A percentile compares a stretch with the other conserved stretches of the same genome.
These are phyloP conservation scores for Turritopsis dohrnii DNA, from an alignment of 30 jellyfish, hydroid and myxozoan species.

Conservation along the genomic window DNA sequence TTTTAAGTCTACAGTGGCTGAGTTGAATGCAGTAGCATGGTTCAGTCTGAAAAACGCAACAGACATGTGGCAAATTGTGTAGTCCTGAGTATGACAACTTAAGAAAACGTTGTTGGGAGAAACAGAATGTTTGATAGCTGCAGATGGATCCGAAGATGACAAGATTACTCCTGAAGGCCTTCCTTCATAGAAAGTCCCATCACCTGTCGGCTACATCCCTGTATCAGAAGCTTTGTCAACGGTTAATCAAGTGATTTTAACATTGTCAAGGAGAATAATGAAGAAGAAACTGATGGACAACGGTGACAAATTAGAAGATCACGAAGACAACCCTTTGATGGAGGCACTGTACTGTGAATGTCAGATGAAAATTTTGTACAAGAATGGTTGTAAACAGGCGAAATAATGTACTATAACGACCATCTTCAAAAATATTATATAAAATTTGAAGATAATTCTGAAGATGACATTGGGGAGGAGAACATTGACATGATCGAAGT, in stretches of 20 bases:
- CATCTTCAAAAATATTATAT: neutral
- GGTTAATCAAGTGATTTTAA: neutral
- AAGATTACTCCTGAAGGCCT: neutral
- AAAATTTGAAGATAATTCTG: neutral
- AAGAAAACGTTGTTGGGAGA: too few species aligned
- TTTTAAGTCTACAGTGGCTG: too few species aligned
- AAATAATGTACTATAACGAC: neutral
- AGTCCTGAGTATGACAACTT: too few species aligned
- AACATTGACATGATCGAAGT: constrained; percentile 10
- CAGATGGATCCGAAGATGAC: neutral
- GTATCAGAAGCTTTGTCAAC: neutral
- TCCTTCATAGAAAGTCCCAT: neutral
- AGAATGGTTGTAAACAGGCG: neutral
- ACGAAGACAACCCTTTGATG: neutral
- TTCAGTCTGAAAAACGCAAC: too few species aligned
- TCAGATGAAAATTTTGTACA: neutral
- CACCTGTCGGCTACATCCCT: neutral
- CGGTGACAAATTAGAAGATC: neutral
- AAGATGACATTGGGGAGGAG: neutral
- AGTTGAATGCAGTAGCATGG: too few species aligned
- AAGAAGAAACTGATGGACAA: neutral
- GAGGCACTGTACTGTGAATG: neutral
- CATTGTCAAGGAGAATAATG: neutral
- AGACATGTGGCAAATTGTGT: too few species aligned
- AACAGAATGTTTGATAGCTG: too few species aligned